Percentiles rank a stretch among this genome's conserved stretches.
Conservation (phyloP, 2,797 vertebrate genomes). For the Clarias pachynema region DNA sequence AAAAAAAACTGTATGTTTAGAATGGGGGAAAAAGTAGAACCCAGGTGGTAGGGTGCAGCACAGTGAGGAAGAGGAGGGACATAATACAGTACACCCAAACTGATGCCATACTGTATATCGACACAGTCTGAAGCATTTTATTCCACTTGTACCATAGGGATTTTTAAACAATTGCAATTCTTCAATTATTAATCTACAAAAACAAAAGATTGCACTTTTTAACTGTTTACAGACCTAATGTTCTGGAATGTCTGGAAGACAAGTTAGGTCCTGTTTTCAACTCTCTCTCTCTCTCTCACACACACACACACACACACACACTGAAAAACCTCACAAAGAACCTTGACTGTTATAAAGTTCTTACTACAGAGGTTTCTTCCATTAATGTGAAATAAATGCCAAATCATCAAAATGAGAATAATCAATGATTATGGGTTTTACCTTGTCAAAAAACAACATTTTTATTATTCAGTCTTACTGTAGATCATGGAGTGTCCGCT, state of each 20-base stretch:
- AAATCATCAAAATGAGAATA: background rate
- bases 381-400: background rate
- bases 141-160: background rate
- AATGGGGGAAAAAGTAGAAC: background rate
- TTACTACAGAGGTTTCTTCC: background rate
- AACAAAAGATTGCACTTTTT: background rate
- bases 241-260: background rate
- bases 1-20: no score
- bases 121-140: background rate
- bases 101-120: background rate
- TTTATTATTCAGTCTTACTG: background rate
- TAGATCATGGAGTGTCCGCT: background rate
- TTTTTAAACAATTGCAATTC: background rate
- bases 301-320: background rate
- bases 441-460: background rate
- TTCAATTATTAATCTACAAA: background rate
- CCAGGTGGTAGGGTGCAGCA: background rate
- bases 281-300: background rate
- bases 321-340: background rate
- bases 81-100: background rate
- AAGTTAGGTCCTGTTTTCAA: background rate
- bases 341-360: background rate
- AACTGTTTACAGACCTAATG: background rate
- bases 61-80: background rate
- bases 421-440: background rate